phyloP scores from a whole-genome alignment of 2,113 vertebrate species.

The Odocoileus virginianus region DNA sequence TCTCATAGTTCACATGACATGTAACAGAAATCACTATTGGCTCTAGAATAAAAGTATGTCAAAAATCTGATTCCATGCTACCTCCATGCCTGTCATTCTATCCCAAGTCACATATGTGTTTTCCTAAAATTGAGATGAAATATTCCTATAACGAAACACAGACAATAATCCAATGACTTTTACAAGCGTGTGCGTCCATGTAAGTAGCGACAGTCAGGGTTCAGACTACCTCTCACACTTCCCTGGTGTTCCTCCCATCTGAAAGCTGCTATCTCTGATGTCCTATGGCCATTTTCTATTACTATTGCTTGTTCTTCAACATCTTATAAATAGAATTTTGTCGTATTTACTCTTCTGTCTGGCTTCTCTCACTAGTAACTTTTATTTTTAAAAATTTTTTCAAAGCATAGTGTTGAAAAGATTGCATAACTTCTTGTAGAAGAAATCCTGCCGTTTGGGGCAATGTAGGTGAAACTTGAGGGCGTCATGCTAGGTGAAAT shows the following conservation, averaged over 20 bases:
- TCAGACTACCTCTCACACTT: neutral
- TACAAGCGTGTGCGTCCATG: neutral
- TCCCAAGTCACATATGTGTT: neutral
- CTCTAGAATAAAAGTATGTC: neutral
- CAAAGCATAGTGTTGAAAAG: neutral
- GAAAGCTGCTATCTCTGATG: neutral
- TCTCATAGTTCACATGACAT: no score
- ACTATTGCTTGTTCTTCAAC: neutral
- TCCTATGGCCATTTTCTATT: neutral
- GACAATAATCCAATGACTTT: neutral
- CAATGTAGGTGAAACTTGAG: neutral
- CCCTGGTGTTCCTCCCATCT: neutral
- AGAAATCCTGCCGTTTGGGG: neutral
- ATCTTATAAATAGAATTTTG: neutral
- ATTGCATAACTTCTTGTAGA: neutral
- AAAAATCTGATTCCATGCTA: neutral
- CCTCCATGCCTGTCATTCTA: neutral
- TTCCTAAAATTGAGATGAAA: neutral
- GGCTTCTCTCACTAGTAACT: neutral
- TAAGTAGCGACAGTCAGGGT: neutral
- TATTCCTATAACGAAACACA: neutral
- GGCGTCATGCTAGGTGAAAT: neutral
- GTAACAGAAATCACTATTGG: neutral
- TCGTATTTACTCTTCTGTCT: neutral
- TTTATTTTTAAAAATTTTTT: rapidly evolving